Evolutionary conservation across 1,140 invertebrate species (phyloP).

Genomic region (Eufriesea mexicana): DNA sequence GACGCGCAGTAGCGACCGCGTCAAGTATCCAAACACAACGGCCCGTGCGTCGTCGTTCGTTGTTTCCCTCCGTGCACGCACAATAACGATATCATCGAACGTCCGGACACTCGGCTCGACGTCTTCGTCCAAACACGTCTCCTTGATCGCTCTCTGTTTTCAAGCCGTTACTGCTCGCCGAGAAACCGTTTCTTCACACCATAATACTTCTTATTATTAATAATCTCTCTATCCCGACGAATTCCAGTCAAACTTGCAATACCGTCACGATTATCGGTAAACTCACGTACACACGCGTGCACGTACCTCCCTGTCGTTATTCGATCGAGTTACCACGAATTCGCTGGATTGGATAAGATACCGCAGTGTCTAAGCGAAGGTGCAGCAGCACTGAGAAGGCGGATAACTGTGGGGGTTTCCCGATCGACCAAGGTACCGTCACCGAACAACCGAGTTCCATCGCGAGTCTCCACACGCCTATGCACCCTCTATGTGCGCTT

Average conservation of each 20-base stretch:
- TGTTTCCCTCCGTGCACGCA: conserved; percentile 58
- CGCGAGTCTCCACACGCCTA: conserved; percentile 38
- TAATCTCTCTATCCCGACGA: not conserved
- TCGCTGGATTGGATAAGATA: not conserved
- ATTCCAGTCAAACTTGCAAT: not conserved
- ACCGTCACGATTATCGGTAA: not conserved
- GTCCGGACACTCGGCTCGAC: not conserved
- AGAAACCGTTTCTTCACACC: too few relatives aligned
- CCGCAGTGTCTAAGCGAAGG: not conserved
- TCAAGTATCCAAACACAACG: conserved; percentile 70
- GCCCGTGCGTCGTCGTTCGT: conserved; percentile 52
- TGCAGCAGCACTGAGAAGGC: conserved; percentile 11
- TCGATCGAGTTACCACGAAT: not conserved
- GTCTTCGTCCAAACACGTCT: not conserved
- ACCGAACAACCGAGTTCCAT: conserved; percentile 63
- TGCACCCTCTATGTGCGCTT: conserved; percentile 50
- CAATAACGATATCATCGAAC: conserved; percentile 31
- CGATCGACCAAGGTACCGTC: conserved; percentile 45
- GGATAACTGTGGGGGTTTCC: conserved; percentile 42
- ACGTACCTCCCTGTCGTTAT: not conserved
- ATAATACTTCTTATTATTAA: too few relatives aligned
- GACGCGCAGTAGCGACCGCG: conserved; percentile 67
- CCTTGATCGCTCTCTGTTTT: not conserved
- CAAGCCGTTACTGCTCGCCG: not conserved
- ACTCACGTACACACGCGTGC: not conserved